Evolutionary conservation across 2,113 vertebrate species (phyloP).

Genomic region (Percina caprodes): DNA sequence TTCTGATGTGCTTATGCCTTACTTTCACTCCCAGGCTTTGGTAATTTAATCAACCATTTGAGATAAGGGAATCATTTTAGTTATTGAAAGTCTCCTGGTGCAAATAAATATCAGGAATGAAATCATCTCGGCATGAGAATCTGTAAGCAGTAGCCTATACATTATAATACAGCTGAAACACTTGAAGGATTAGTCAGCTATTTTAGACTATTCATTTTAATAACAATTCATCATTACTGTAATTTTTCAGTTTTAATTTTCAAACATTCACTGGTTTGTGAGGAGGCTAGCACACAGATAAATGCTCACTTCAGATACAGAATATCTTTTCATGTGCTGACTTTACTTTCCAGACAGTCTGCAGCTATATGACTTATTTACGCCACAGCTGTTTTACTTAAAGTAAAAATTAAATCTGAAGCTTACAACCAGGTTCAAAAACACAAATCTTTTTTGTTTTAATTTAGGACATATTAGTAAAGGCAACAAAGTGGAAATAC

Average conservation of each 20-base stretch:
- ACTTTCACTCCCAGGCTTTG: slow-evolving; percentile 38
- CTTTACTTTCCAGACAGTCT: background rate
- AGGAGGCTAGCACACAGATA: background rate
- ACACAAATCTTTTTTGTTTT: background rate
- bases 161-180: background rate
- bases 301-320: background rate
- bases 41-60: slow-evolving; percentile 73
- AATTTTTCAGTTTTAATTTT: too few relatives aligned
- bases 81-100: slow-evolving; percentile 51
- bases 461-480: background rate
- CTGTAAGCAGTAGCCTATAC: background rate
- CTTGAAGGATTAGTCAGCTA: too few relatives aligned
- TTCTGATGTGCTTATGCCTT: slow-evolving; percentile 31
- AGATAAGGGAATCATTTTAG: slow-evolving; percentile 57
- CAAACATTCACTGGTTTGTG: background rate
- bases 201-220: too few relatives aligned
- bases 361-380: background rate
- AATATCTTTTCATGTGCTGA: background rate
- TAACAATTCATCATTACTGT: too few relatives aligned
- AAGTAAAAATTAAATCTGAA: background rate
- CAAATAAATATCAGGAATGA: slow-evolving; percentile 68
- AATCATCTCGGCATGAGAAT: slow-evolving; percentile 26
- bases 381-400: background rate
- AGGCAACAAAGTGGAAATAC: background rate
- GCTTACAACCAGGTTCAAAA: background rate